Evolutionary conservation across 1,140 invertebrate genomes (phyloP), one percentile per base, ranked within the genome.

Genomic region (Zaprionus davidi): DNA sequence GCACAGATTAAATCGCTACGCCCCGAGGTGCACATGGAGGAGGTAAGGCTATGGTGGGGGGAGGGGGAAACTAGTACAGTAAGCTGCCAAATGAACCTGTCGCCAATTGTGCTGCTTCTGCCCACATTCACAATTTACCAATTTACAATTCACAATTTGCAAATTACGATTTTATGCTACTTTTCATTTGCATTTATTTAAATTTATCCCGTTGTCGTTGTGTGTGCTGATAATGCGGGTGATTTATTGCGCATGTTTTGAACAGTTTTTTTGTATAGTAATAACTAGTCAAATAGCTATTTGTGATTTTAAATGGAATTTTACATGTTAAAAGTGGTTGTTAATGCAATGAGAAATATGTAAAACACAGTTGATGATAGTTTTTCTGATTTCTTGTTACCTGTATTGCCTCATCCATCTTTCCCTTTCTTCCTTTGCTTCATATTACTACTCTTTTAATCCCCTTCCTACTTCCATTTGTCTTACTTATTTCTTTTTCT

Each of bases 11-110:
- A 74, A 77, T 73, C 74, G 62, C 63, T 7, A 6, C 56, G 67
- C 41, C 57, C 53, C 34, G 62, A 58, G 41, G 58, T 53, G 72
- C 44, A 41, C 26, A 41, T 57, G 55, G 51, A 62, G 31, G 20
- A 57, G 57, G 46, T 66, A 81, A 58, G 68, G 70, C 55, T 78
- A 66, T 78, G 75, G 20, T 20, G 1, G 20, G 22, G 22, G 22
- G 22, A 63, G 36, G 36, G 13, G 6, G 22, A 44, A 38, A 51
- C 31, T 34, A 34, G 1, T 34, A 34, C 22, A 62, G 63, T 66
- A 77, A 77, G 56, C 64, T 75, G 71, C 63, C 51, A 85, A 85
- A 86, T 85, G 82, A 78, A 78, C 74, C 67, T 62, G 41, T 13
- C 59, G 41, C 36, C 41, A 58, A 15, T 53, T 46, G n/a, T 46